Percentiles rank a stretch among this genome's conserved stretches.
These are phyloP conservation scores for Linepithema humile DNA, from an alignment of 1,140 invertebrate genomes.

Conservation along the genomic window DNA sequence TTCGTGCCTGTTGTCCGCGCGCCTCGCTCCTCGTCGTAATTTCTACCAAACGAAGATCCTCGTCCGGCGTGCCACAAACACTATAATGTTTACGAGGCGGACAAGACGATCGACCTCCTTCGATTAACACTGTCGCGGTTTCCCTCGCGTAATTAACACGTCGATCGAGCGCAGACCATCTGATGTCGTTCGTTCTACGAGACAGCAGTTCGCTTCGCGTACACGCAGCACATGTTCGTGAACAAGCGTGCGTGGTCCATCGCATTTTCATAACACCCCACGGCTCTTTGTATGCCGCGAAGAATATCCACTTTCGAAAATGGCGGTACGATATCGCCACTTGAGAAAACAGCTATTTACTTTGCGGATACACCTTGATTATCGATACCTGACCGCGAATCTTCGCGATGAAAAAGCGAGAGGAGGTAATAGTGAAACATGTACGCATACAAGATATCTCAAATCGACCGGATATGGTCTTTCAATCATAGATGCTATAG, in stretches of 20 bases:
- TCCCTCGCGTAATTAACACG: conserved; percentile 69
- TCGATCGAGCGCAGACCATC: conserved; percentile 45
- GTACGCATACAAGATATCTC: neutral
- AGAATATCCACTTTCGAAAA: conserved; percentile 49
- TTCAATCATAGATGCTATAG: conserved; percentile 14
- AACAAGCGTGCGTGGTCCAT: neutral
- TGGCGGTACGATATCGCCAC: conserved; percentile 36
- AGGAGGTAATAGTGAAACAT: neutral
- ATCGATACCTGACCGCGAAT: conserved; percentile 48
- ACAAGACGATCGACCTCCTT: conserved; percentile 65
- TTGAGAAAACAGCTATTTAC: conserved; percentile 67
- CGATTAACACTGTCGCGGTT: conserved; percentile 58
- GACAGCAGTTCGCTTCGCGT: neutral
- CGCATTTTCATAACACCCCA: neutral
- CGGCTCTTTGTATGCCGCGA: neutral
- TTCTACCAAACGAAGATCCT: conserved; percentile 17
- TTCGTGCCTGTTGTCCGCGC: conserved; percentile 28
- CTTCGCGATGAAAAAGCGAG: neutral
- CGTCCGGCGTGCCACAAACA: neutral
- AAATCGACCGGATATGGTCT: conserved; percentile 24
- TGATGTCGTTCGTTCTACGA: conserved; percentile 24
- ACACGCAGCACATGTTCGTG: neutral
- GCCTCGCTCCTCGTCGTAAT: conserved; percentile 15
- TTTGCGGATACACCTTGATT: conserved; percentile 63
- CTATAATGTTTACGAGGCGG: conserved; percentile 50